Evolutionary conservation across 2,888 invertebrate genomes (phyloP), one percentile per base, ranked within the genome.

Genomic region (Argynnis bischoffii): DNA sequence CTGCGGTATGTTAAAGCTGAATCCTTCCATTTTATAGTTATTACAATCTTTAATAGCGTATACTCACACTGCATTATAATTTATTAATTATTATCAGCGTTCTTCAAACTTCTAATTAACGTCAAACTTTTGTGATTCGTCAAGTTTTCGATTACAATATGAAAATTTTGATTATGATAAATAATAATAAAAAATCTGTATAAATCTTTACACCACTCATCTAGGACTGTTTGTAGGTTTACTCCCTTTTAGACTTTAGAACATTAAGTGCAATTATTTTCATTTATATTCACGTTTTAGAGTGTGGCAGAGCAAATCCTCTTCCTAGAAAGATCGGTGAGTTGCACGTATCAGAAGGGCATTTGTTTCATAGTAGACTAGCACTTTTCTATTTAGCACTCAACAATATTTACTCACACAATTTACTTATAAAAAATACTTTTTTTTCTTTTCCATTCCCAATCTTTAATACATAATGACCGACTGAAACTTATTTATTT

Each of bases 1-100:
- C 55, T 97, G 97, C 85, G 96, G 96, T 95, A 89, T 93, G 94
- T 87, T 48, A 26, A 16, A 8, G 18, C 55, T 3, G 21, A 53
- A 55, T 1, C 35, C 1, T 11, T 41, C 35, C 35, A 11, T 41
- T 41, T 41, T 11, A 11, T 41, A 41, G 35, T 41, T 41, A 8
- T 41, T 41, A 48, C 63, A 56, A 41, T 6, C 2, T 35, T 18
- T 60, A 63, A 56, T 69, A 59, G 68, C 6, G 11, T 8, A 8
- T 41, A 41, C 1, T 35, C 35, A 8, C 8, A 35, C 2, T 41
- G 35, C 11, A 11, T 2, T 41, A 41, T 1, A 41, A 41, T 41
- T 41, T 11, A 41, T 41, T 41, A 41, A 41, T 41, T 41, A 41
- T 41, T 41, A 41, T 41, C 35, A 41, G 11, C 8, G 2, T 2